These are phyloP conservation scores for Neoarius graeffei DNA, from an alignment of 2,113 vertebrate species.

Conservation along the genomic window DNA sequence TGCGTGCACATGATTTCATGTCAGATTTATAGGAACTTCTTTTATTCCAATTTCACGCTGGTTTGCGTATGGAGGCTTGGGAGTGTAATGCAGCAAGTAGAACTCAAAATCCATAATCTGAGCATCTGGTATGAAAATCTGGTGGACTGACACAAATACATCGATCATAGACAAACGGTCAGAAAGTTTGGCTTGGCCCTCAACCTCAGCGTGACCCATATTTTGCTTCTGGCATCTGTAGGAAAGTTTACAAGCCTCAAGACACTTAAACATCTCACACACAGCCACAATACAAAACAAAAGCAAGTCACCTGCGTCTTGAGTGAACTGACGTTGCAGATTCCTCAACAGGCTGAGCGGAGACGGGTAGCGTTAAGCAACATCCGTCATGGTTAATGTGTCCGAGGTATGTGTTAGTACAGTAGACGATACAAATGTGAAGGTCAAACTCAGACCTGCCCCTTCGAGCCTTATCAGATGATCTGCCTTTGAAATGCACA, in stretches of 20 bases:
- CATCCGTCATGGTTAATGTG: background rate
- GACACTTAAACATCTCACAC: background rate
- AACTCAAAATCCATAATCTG: no score
- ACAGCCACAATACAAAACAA: background rate
- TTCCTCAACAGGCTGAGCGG: background rate
- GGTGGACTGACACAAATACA: background rate
- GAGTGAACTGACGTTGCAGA: background rate
- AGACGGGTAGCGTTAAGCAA: slow-evolving; percentile 1
- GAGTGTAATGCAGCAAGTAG: no score
- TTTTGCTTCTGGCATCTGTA: background rate
- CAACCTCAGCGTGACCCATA: background rate
- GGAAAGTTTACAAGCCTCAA: background rate
- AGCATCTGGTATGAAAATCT: no score
- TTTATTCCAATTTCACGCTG: no score
- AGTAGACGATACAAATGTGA: slow-evolving; percentile 16
- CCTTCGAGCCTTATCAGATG: slow-evolving; percentile 38
- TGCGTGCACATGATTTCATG: no score
- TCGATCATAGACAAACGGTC: background rate
- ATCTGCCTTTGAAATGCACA: background rate
- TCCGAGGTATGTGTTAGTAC: slow-evolving; percentile 20
- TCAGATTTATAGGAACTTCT: no score
- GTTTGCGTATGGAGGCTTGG: no score
- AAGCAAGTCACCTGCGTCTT: slow-evolving; percentile 39
- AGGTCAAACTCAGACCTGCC: slow-evolving; percentile 25
- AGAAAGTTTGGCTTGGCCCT: background rate